A percentile compares a stretch with the other conserved stretches of the same genome.
phyloP scores from a whole-genome alignment of 2,888 invertebrate genomes.

The Oasisia sp. region DNA sequence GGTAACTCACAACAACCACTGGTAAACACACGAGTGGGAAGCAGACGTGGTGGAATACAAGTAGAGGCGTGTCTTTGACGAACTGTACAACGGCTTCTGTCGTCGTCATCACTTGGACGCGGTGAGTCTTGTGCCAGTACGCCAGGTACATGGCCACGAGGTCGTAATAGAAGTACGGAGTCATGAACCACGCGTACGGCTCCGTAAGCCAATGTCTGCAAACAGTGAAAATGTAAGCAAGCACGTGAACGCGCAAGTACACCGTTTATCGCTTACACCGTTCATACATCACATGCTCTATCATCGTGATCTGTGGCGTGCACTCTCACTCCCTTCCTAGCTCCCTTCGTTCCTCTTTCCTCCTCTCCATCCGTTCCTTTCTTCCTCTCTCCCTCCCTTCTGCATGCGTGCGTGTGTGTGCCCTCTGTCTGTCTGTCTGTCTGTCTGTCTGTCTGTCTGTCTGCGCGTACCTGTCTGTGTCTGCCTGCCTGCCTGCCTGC shows the following conservation, averaged over 20 bases:
- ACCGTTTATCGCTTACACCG: conserved; percentile 24
- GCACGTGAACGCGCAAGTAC: neutral
- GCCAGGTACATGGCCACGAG: conserved; percentile 54
- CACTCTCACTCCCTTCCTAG: too few relatives aligned
- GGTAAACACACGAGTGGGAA: conserved; percentile 56
- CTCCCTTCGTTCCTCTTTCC: too few relatives aligned
- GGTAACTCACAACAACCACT: conserved; percentile 52
- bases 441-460: too few relatives aligned
- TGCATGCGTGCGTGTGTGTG: too few relatives aligned
- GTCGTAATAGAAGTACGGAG: conserved; percentile 59
- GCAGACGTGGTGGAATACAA: conserved; percentile 56
- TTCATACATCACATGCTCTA: conserved; percentile 26
- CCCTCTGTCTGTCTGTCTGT: too few relatives aligned
- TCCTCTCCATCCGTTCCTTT: too few relatives aligned
- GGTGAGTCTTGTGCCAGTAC: conserved; percentile 42
- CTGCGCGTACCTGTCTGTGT: too few relatives aligned
- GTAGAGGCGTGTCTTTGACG: conserved; percentile 42
- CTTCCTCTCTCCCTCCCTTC: too few relatives aligned
- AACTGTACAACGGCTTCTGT: conserved; percentile 39
- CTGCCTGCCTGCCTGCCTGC: too few relatives aligned
- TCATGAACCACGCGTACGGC: conserved; percentile 53
- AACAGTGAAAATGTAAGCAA: conserved; percentile 22
- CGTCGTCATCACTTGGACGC: conserved; percentile 26
- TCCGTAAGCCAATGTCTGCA: conserved; percentile 56
- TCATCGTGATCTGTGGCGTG: too few relatives aligned